Base-by-base conservation (phyloP, 2,113 vertebrate species). In the Chaetura pelagica region DNA sequence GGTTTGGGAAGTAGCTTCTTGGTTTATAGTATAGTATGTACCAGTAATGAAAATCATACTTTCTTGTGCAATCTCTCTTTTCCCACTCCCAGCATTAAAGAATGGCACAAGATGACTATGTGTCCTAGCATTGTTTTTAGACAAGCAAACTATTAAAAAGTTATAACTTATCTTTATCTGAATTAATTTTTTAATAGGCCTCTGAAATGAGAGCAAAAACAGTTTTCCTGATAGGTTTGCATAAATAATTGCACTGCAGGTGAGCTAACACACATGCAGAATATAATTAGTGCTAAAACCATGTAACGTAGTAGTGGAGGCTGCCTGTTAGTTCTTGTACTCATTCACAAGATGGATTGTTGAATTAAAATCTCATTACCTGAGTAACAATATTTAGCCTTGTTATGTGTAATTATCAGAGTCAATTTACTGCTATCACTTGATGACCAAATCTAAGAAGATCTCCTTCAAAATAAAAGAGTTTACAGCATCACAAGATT, bases 361-460 rank as follows among this genome's bases (percentile, higher is more conserved):
- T 69, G 72, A 96, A 97, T 96, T 97, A 97, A 97, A 98, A 94
- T 68, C 79, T 93, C 94, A 94, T 97, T 97, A 96, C 87, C 61
- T 91, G 63, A 0, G 3, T 85, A 92, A 94, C 74, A 57, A 88
- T 55, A 79, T 73, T n/a, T 54, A 91, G 78, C 75, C 89, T 93
- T 96, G 72, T 96, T 96, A 80, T 3, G 21, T 87, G 67, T 44
- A 96, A 95, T 96, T 97, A 97, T 88, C 63, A 82, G 92, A 96
- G 67, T 52, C 81, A 94, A 96, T 97, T 96, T 96, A 46, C 78
- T 79, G 46, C 76, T 84, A 4, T 68, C 74, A 34, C 66, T 93
- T 87, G 80, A 94, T 68, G 92, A 72, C 34, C 57, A 89, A 62
- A 73, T 44, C 82, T 84, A 27, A 72, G 27, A 24, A 76, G 74